These are phyloP conservation scores for Geotria australis DNA, from an alignment of 2,797 vertebrate genomes.

Conservation along the genomic window DNA sequence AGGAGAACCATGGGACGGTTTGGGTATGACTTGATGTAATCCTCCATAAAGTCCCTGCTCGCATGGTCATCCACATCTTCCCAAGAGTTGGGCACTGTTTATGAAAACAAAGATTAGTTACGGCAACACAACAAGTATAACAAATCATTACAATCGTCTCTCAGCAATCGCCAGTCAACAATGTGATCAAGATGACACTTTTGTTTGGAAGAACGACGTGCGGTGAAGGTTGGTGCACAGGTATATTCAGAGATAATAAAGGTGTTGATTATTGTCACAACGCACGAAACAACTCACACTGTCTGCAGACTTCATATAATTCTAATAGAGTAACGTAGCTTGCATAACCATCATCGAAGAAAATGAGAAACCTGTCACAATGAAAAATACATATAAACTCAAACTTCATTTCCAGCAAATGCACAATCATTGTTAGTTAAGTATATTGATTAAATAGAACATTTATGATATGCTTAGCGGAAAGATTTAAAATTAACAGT, in stretches of 20 bases:
- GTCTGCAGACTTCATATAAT: conserved; percentile 57
- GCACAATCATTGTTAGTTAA: no score
- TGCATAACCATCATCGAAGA: conserved; percentile 90
- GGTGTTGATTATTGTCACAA: not conserved
- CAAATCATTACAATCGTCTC: not conserved
- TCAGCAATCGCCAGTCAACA: not conserved
- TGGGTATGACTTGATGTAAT: conserved; percentile 82
- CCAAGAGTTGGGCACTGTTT: conserved; percentile 50
- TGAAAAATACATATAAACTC: not conserved
- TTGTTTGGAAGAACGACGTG: no score
- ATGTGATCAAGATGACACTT: no score
- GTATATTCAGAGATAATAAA: not conserved
- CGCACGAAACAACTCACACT: conserved; percentile 22
- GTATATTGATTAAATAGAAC: no score
- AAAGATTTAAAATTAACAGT: no score
- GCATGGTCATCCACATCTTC: conserved; percentile 86
- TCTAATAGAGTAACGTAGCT: conserved; percentile 70
- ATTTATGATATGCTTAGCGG: no score
- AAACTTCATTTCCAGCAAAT: no score
- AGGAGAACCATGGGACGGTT: conserved; percentile 98
- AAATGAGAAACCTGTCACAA: conserved; percentile 52
- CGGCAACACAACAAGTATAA: not conserved
- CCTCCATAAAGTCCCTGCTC: conserved; percentile 75
- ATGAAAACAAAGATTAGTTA: not conserved
- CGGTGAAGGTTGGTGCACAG: no score